Evolutionary conservation across 1,140 invertebrate genomes (phyloP).

Genomic region (Drosophila chauvacae): DNA sequence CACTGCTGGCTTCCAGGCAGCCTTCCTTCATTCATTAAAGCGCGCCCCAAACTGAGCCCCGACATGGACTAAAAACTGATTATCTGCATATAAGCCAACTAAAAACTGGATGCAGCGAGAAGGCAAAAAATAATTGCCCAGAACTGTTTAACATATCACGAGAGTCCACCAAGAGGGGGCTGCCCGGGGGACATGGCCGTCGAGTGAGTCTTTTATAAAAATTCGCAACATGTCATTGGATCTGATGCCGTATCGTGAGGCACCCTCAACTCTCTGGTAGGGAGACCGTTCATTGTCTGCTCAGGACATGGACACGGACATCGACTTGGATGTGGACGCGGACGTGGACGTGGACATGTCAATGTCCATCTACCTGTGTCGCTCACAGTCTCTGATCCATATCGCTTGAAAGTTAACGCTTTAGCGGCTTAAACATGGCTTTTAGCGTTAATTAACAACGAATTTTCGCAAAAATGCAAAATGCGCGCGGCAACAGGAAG

Average conservation of each 20-base stretch:
- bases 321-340: conserved; percentile 49
- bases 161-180: conserved; percentile 1
- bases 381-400: conserved; percentile 60
- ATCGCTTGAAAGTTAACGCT: conserved; percentile 80
- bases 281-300: conserved; percentile 44
- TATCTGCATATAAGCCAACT: conserved; percentile 78
- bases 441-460: conserved; percentile 83
- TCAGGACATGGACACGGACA: conserved; percentile 62
- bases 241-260: conserved; percentile 51
- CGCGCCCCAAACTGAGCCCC: conserved; percentile 64
- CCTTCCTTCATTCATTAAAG: conserved; percentile 79
- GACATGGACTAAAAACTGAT: conserved; percentile 79
- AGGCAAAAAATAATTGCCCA: conserved; percentile 79
- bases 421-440: conserved; percentile 81
- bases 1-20: conserved; percentile 20
- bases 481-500: conserved; percentile 51
- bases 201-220: conserved; percentile 82
- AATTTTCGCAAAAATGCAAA: conserved; percentile 76
- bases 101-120: conserved; percentile 68
- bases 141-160: conserved; percentile 82
- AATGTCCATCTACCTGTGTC: conserved; percentile 57
- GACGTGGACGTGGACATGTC: conserved; percentile 73
- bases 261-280: conserved; percentile 57
- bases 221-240: conserved; percentile 81
- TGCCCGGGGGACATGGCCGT: conserved; percentile 8